Percentiles rank a stretch among this genome's conserved stretches.
Conservation (phyloP, 2,113 vertebrate species). For the Nettapus auritus region DNA sequence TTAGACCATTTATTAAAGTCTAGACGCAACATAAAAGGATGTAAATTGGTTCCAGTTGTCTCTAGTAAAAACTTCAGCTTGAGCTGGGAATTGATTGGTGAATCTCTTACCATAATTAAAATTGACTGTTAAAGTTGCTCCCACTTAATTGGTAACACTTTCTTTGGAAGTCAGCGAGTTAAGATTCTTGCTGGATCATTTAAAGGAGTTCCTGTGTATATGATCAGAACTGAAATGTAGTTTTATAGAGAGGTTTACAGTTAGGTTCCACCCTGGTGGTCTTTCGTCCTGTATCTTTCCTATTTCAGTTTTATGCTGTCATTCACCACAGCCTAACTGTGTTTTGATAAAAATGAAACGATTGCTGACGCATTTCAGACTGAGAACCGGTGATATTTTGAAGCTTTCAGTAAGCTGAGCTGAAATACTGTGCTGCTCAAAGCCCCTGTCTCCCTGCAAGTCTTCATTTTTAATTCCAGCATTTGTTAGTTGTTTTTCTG, state of each 20-base stretch:
- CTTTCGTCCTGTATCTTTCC: slow-evolving; percentile 80
- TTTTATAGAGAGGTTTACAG: slow-evolving; percentile 83
- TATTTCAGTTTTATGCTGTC: slow-evolving; percentile 84
- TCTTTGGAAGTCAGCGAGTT: slow-evolving; percentile 78
- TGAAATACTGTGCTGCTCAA: slow-evolving; percentile 65
- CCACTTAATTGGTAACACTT: slow-evolving; percentile 84
- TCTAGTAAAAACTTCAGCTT: slow-evolving; percentile 83
- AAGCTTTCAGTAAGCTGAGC: slow-evolving; percentile 77
- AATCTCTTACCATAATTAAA: slow-evolving; percentile 82
- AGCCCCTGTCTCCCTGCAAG: slow-evolving; percentile 21
- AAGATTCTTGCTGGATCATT: slow-evolving; percentile 79
- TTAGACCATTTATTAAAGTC: slow-evolving; percentile 96
- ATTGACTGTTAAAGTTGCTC: slow-evolving; percentile 84
- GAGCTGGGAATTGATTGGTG: slow-evolving; percentile 81
- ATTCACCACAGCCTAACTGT: slow-evolving; percentile 84
- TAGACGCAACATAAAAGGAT: slow-evolving; percentile 98
- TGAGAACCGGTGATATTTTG: slow-evolving; percentile 73
- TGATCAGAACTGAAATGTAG: slow-evolving; percentile 80
- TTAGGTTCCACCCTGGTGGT: slow-evolving; percentile 84
- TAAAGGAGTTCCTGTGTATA: slow-evolving; percentile 81
- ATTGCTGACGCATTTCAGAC: slow-evolving; percentile 81
- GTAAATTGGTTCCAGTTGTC: slow-evolving; percentile 89
- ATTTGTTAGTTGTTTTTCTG: neutral
- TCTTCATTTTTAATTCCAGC: slow-evolving; percentile 39
- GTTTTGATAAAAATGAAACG: slow-evolving; percentile 81